Conservation (phyloP, 2,113 vertebrate species). For the Myodes glareolus region DNA sequence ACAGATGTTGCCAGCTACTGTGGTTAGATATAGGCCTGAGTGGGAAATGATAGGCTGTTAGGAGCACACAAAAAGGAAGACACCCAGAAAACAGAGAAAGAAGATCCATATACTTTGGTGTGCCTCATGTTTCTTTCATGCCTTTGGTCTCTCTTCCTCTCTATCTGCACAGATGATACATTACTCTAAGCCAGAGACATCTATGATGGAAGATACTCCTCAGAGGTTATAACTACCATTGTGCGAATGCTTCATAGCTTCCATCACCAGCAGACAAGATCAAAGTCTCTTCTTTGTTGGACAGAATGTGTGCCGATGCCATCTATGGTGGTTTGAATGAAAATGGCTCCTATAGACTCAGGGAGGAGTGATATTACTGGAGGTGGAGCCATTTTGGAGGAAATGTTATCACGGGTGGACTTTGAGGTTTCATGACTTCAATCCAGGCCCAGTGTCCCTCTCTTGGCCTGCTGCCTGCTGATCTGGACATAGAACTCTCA, state of each 20-base stretch:
- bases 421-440: neutral
- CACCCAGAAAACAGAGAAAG: neutral
- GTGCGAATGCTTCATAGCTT: neutral
- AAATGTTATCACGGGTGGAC: neutral
- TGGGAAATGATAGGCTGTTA: neutral
- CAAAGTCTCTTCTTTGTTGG: neutral
- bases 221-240: neutral
- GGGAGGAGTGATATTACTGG: neutral
- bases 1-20: neutral
- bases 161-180: neutral
- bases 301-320: neutral
- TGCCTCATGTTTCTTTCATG: neutral
- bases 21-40: neutral
- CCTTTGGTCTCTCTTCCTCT: neutral
- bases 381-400: neutral
- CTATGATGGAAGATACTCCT: neutral
- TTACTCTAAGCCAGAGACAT: neutral
- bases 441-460: neutral
- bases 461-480: neutral
- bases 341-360: neutral
- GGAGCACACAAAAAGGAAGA: neutral
- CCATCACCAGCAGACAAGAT: neutral
- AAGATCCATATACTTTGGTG: fast-evolving
- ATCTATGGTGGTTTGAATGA: neutral
- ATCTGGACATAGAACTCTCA: neutral